Conservation (phyloP, 2,113 vertebrate species). For the Platycercus adscitus region DNA sequence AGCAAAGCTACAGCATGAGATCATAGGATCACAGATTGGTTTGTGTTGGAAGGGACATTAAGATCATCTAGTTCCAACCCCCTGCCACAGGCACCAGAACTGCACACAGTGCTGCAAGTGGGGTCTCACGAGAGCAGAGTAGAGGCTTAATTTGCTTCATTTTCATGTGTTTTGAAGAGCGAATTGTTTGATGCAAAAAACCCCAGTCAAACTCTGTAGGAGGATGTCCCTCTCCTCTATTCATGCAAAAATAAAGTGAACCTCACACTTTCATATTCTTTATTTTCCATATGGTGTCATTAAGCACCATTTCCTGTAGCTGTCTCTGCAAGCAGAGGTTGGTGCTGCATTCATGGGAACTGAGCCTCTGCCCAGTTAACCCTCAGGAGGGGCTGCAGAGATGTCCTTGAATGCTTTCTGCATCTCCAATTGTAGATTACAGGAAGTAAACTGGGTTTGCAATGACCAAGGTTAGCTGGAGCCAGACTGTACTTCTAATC, state of each 20-base stretch:
- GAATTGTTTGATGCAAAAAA: neutral
- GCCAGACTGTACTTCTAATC: neutral
- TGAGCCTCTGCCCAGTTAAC: neutral
- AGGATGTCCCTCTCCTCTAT: neutral
- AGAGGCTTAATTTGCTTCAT: neutral
- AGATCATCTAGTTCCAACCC: neutral
- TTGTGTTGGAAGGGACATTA: neutral
- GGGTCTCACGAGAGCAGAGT: neutral
- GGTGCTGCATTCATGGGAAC: neutral
- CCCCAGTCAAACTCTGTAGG: neutral
- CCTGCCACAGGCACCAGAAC: neutral
- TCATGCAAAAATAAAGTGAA: neutral
- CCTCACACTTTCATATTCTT: neutral
- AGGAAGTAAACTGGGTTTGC: slow-evolving; percentile 15
- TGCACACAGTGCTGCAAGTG: neutral
- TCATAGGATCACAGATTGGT: neutral
- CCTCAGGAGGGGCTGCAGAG: neutral
- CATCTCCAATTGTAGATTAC: neutral
- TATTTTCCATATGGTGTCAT: neutral
- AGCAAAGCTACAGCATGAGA: neutral
- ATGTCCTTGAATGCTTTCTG: slow-evolving; percentile 12
- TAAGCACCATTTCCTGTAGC: neutral
- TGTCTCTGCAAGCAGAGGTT: neutral
- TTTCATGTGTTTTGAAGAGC: neutral
- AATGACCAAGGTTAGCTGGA: slow-evolving; percentile 21